Conservation (phyloP, 2,797 vertebrate genomes). For the Acipenser oxyrinchus region DNA sequence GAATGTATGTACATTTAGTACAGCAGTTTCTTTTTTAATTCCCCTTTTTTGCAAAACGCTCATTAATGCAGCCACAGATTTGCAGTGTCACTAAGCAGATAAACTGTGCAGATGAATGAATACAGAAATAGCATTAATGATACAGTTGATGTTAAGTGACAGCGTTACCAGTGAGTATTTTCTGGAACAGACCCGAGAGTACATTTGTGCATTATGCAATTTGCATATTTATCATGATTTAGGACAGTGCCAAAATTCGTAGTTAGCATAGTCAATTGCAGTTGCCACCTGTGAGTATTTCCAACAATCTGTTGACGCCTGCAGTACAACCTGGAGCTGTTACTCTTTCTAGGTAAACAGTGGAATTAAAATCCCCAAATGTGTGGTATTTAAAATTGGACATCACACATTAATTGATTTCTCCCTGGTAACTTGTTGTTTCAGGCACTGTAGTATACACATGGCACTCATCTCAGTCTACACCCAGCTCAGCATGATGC, state of each 20-base stretch:
- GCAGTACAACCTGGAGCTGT: not conserved
- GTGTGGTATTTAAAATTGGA: slow-evolving; percentile 16
- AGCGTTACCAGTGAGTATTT: not conserved
- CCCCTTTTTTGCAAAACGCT: no score
- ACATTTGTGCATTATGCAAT: slow-evolving; percentile 1
- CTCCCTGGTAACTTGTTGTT: no score
- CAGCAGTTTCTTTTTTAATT: no score
- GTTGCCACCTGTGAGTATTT: slow-evolving; percentile 11
- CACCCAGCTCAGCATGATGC: no score
- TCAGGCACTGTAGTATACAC: no score
- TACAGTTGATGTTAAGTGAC: not conserved
- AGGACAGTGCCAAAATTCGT: slow-evolving; percentile 4
- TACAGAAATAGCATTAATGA: not conserved
- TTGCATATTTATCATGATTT: slow-evolving; percentile 4
- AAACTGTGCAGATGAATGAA: not conserved
- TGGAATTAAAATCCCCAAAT: slow-evolving; percentile 11
- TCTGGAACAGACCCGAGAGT: not conserved
- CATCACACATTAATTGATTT: not conserved
- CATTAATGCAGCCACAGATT: not conserved
- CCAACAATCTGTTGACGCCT: slow-evolving; percentile 6
- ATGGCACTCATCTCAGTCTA: no score
- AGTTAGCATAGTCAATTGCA: slow-evolving; percentile 17
- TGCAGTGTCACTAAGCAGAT: slow-evolving; percentile 1
- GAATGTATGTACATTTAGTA: no score
- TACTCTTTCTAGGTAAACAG: slow-evolving; percentile 14